Conservation (phyloP, 2,888 invertebrate species). For the Epirrhoe tristata region DNA sequence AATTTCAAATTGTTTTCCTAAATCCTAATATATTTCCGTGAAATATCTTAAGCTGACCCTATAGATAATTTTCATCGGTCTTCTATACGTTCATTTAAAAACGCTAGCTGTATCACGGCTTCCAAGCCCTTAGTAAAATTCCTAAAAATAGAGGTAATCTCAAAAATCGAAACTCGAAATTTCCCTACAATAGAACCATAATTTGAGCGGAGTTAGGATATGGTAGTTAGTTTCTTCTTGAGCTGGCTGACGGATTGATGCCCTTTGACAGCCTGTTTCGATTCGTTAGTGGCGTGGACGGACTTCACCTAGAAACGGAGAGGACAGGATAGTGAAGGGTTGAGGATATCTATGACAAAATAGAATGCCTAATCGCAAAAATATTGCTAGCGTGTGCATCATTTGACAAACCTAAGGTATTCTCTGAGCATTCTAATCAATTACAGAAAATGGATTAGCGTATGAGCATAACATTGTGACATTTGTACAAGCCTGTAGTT, state of each 20-base stretch:
- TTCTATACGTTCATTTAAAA: too few species aligned
- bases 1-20: neutral
- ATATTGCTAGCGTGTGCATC: too few species aligned
- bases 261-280: conserved; percentile 67
- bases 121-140: neutral
- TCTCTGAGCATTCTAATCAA: too few species aligned
- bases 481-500: too few species aligned
- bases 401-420: too few species aligned
- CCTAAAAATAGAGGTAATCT: conserved; percentile 2
- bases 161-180: conserved; percentile 22
- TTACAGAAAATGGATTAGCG: too few species aligned
- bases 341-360: too few species aligned
- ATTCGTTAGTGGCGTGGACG: conserved; percentile 81
- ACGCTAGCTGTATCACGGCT: neutral
- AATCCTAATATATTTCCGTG: neutral
- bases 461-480: too few species aligned
- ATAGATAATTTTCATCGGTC: neutral
- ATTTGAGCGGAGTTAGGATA: conserved; percentile 50
- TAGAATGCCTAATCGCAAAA: too few species aligned
- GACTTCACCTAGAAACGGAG: conserved; percentile 67
- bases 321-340: conserved; percentile 12
- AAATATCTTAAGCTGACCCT: neutral
- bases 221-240: conserved; percentile 70
- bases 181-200: conserved; percentile 17
- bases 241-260: conserved; percentile 75